Conservation (phyloP, 2,888 invertebrate species). For the Chrysomela aeneicollis region DNA sequence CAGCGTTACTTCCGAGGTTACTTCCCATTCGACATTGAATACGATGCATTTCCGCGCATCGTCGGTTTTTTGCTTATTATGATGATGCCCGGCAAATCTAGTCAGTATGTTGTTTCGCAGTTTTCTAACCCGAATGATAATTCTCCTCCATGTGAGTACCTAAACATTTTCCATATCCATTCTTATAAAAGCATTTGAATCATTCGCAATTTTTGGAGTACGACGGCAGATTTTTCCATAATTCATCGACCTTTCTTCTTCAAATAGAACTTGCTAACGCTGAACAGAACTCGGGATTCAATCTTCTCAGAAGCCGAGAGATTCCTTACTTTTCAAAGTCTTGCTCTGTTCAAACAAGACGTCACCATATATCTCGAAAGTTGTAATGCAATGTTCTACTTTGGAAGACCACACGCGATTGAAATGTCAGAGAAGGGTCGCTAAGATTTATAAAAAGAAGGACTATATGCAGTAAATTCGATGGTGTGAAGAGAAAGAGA, state of each 20-base stretch:
- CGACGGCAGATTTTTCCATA: too few relatives aligned
- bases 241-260: too few relatives aligned
- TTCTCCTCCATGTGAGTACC: conserved; percentile 31
- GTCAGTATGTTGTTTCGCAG: conserved; percentile 34
- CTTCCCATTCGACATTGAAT: conserved; percentile 45
- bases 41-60: conserved; percentile 43
- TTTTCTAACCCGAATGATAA: conserved; percentile 21
- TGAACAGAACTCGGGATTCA: conserved; percentile 24
- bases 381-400: conserved; percentile 30
- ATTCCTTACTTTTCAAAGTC: not conserved
- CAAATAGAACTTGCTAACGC: not conserved
- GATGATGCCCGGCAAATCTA: conserved; percentile 26
- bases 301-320: conserved; percentile 22
- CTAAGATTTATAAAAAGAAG: not conserved
- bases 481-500: not conserved
- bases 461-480: not conserved
- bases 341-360: not conserved
- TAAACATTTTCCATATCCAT: conserved; percentile 6
- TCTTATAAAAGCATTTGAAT: not conserved
- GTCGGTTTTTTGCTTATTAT: conserved; percentile 33
- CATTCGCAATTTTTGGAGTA: too few relatives aligned
- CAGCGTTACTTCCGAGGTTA: conserved; percentile 35
- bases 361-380: conserved; percentile 27
- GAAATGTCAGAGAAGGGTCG: not conserved
- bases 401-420: not conserved